A percentile compares a stretch with the other conserved stretches of the same genome.
phyloP scores from a whole-genome alignment of 2,797 vertebrate species.

The Schizopygopsis malacanthus region DNA sequence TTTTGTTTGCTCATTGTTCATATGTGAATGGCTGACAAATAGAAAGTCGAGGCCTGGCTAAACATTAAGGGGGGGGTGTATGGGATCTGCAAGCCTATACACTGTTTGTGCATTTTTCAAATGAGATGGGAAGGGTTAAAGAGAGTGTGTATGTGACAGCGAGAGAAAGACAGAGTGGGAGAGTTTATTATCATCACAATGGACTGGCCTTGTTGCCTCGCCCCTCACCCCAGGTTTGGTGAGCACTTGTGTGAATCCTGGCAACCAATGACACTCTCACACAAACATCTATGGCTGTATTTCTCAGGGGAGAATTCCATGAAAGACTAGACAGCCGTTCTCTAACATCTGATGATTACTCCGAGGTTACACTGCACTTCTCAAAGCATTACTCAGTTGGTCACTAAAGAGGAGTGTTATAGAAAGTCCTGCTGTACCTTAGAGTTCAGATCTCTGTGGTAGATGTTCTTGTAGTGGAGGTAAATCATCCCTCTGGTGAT shows the following conservation, averaged over 20 bases:
- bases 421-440: slow-evolving; percentile 65
- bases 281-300: slow-evolving; percentile 30
- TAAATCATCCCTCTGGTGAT: slow-evolving; percentile 90
- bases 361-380: not conserved
- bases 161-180: slow-evolving; percentile 42
- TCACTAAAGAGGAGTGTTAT: not conserved
- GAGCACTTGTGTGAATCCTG: slow-evolving; percentile 66
- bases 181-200: slow-evolving; percentile 73
- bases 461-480: slow-evolving; percentile 91
- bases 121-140: slow-evolving; percentile 24
- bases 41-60: slow-evolving; percentile 36
- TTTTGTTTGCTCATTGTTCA: slow-evolving; percentile 56
- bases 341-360: not conserved
- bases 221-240: slow-evolving; percentile 55
- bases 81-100: slow-evolving; percentile 13
- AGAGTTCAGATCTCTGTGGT: slow-evolving; percentile 84
- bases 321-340: slow-evolving; percentile 22
- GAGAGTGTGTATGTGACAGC: slow-evolving; percentile 27
- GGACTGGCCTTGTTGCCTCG: slow-evolving; percentile 53
- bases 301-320: slow-evolving; percentile 24
- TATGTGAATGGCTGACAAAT: slow-evolving; percentile 52
- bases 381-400: not conserved
- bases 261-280: slow-evolving; percentile 66
- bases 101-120: slow-evolving; percentile 29
- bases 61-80: slow-evolving; percentile 39